Conservation (phyloP, 2,113 vertebrate genomes). For the Neodon shergylaensis region DNA sequence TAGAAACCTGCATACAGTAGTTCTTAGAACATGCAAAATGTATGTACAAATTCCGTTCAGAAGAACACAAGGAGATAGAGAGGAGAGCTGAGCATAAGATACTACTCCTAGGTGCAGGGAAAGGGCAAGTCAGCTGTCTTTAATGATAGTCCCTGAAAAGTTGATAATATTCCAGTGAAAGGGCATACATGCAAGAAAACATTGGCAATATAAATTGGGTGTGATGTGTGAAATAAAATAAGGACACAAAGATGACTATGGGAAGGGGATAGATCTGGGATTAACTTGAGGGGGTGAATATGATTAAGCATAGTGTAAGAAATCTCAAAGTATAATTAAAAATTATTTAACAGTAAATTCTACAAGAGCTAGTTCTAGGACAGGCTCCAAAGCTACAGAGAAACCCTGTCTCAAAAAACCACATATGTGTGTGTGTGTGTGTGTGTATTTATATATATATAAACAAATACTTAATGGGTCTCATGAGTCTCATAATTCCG, state of each 20-base stretch:
- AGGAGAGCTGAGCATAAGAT: neutral
- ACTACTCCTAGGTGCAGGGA: neutral
- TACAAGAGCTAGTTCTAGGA: too few species aligned
- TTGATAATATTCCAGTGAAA: neutral
- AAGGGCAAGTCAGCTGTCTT: too few species aligned
- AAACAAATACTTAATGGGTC: too few species aligned
- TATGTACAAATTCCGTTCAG: neutral
- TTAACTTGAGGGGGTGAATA: neutral
- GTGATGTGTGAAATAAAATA: neutral
- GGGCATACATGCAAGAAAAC: neutral
- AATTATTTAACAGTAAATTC: neutral
- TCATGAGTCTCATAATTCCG: neutral
- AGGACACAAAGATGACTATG: neutral
- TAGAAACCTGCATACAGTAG: neutral
- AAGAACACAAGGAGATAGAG: neutral
- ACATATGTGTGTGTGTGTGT: too few species aligned
- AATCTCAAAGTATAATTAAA: neutral
- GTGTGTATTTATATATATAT: too few species aligned
- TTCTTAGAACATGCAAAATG: neutral
- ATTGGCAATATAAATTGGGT: neutral
- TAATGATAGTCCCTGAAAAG: neutral
- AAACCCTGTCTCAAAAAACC: too few species aligned
- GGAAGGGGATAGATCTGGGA: too few species aligned
- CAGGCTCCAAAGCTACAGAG: too few species aligned
- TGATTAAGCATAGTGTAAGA: neutral